Base-by-base conservation (phyloP, 2,888 invertebrate species). In the Leistus spinibarbis region DNA sequence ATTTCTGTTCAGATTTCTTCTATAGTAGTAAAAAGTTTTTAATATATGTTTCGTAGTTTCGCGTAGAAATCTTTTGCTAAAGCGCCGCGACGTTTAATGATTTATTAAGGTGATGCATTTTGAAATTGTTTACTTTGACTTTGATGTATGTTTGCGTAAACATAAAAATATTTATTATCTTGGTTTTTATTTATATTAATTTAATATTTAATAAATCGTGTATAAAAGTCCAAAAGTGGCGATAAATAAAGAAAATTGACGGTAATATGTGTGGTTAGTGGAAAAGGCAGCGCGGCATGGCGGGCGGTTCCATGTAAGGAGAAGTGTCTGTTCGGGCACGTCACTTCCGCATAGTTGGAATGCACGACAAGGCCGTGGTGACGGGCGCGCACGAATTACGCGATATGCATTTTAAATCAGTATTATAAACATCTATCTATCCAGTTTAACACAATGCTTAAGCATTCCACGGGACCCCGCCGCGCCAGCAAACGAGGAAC, bases 31-130 rank as follows among this genome's bases (percentile, higher is more conserved):
- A 60, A 60, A 60, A 60, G 60, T 60, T 60, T 60, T 60, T 60
- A 22, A 60, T 60, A 60, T 60, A 60, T 22, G 60, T 60, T 60
- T 60, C 60, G 19, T 60, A 60, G 60, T 60, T 60, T 60, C 17
- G 13, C 60, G 13, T 60, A 19, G 19, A 60, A 22, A 60, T 60
- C 60, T 60, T 22, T 60, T 60, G 60, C 19, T 13, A 60, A 60
- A 60, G 17, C 60, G 22, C 60, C 10, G 22, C 60, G n/a, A n/a
- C n/a, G 22, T 7, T 60, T 16, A 60, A 60, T 60, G 22, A 60
- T 60, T 10, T 60, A 60, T 60, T 19, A 22, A 19, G 19, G 20
- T 60, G 60, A 60, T 60, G 60, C 17, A 60, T 60, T 60, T 60
- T 60, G 60, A 60, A 60, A 60, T 60, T 40, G 60, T 20, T 60